Conservation (phyloP, 2,888 invertebrate genomes). For the Zele albiditarsus region DNA sequence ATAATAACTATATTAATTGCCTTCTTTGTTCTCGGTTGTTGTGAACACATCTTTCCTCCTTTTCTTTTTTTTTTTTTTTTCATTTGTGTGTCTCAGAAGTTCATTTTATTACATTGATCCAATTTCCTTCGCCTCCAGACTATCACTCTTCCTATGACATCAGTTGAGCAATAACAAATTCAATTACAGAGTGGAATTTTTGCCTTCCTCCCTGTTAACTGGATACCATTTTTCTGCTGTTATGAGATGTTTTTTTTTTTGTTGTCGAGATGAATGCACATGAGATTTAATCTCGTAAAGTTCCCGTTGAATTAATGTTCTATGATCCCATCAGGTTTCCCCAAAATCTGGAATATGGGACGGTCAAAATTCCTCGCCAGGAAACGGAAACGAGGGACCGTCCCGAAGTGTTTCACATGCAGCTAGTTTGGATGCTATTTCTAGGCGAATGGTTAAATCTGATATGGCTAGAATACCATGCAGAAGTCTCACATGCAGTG, state of each 20-base stretch:
- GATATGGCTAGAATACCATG: constrained; percentile 69
- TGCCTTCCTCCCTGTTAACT: background rate
- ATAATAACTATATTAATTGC: constrained; percentile 12
- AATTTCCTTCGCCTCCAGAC: background rate
- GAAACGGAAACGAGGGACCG: constrained; percentile 66
- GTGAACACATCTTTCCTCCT: background rate
- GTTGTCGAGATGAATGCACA: background rate
- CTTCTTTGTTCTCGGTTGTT: background rate
- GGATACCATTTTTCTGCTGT: background rate
- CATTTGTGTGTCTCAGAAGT: background rate
- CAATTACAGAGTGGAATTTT: no score
- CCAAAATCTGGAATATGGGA: constrained; percentile 71
- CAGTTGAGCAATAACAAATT: background rate
- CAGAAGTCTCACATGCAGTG: constrained; percentile 76
- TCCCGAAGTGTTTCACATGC: constrained; percentile 74
- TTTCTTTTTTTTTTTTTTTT: background rate
- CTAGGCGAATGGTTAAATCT: constrained; percentile 70
- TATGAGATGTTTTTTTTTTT: background rate
- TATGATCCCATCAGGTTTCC: constrained; percentile 61
- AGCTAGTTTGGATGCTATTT: constrained; percentile 77
- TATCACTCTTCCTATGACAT: background rate
- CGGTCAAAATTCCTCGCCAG: constrained; percentile 65
- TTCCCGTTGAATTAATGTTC: background rate
- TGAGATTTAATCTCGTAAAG: background rate
- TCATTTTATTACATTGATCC: constrained; percentile 1